Evolutionary conservation across 1,140 invertebrate species (phyloP).

Genomic region (Bombus cullumanus): DNA sequence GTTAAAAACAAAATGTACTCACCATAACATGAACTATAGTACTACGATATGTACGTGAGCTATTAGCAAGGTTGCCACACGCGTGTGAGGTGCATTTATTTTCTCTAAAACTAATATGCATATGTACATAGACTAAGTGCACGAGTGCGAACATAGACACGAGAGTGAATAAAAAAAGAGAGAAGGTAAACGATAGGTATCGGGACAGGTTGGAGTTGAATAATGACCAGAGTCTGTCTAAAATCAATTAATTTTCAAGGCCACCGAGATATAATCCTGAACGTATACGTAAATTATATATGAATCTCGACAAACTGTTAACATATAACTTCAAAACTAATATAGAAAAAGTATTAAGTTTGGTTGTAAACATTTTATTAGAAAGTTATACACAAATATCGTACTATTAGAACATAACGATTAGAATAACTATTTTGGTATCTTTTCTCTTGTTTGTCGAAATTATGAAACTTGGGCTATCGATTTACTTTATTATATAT

Average conservation of each 20-base stretch:
- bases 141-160: conserved; percentile 1
- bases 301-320: background rate
- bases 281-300: background rate
- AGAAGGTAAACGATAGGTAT: conserved; percentile 22
- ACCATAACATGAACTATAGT: conserved; percentile 72
- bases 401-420: background rate
- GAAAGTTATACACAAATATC: background rate
- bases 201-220: background rate
- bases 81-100: conserved; percentile 68
- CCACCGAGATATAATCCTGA: background rate
- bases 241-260: background rate
- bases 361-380: background rate
- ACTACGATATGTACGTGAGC: conserved; percentile 74
- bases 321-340: too few relatives aligned
- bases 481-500: too few relatives aligned
- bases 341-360: background rate
- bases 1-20: conserved; percentile 78
- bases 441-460: background rate
- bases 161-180: conserved; percentile 27
- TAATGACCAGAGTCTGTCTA: background rate
- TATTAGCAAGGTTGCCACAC: conserved; percentile 73
- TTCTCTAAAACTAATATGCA: conserved; percentile 65
- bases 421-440: background rate
- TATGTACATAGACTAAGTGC: conserved; percentile 47
- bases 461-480: too few relatives aligned